These are phyloP conservation scores for Bombus cullumanus DNA, from an alignment of 1,140 invertebrate genomes.

Conservation along the genomic window DNA sequence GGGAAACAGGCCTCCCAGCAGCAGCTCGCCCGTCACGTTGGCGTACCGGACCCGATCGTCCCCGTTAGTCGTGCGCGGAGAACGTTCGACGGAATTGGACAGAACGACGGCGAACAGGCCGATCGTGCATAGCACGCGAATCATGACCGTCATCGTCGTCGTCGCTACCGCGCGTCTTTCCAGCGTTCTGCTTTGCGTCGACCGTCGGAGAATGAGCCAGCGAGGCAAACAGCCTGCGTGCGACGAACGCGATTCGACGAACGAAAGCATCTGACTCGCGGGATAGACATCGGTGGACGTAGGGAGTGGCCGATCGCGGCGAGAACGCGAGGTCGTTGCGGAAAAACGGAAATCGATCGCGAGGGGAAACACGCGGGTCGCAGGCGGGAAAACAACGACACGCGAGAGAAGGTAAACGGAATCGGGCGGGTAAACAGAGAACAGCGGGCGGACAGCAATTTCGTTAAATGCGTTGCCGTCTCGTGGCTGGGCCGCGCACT, in stretches of 20 bases:
- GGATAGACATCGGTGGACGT: neutral
- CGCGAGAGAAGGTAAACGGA: neutral
- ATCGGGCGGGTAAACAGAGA: neutral
- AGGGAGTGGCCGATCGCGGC: conserved; percentile 28
- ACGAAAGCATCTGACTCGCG: too few species aligned
- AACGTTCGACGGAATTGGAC: too few species aligned
- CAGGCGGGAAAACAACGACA: too few species aligned
- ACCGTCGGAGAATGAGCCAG: too few species aligned
- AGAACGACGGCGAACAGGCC: neutral
- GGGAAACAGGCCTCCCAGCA: conserved; percentile 84
- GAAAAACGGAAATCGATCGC: conserved; percentile 9
- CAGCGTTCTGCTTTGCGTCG: too few species aligned
- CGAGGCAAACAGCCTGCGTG: too few species aligned
- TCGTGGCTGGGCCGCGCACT: neutral
- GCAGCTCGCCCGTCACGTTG: conserved; percentile 82
- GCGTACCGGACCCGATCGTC: conserved; percentile 64
- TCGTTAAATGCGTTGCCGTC: conserved; percentile 32
- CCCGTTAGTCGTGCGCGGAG: too few species aligned
- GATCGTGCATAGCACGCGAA: neutral
- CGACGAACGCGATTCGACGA: too few species aligned
- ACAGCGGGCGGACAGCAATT: conserved; percentile 28
- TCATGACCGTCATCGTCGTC: accelerated
- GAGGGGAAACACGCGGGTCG: too few species aligned
- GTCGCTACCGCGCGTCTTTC: neutral
- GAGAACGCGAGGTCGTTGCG: too few species aligned